Conservation (phyloP, 2,888 invertebrate genomes). For the Arrhopalites spinosus region DNA sequence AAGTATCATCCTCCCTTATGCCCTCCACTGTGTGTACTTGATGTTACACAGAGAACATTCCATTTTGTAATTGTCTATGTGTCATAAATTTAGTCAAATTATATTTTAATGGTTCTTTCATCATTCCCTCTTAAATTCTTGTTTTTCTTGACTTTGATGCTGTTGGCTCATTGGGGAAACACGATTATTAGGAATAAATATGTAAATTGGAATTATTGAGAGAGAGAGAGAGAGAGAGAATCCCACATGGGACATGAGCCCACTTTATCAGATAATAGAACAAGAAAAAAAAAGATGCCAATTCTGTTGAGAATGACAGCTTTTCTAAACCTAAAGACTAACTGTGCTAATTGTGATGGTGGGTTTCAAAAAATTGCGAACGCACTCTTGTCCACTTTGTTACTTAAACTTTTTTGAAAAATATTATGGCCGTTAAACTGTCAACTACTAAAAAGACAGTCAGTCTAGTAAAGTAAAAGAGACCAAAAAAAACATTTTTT, state of each 20-base stretch:
- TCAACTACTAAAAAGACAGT: too few relatives aligned
- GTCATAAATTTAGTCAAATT: conserved; percentile 23
- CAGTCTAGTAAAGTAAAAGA: too few relatives aligned
- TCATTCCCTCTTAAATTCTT: not conserved
- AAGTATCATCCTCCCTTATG: not conserved
- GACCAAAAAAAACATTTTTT: too few relatives aligned
- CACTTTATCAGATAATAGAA: not conserved
- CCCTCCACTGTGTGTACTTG: not conserved
- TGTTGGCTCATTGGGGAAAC: not conserved
- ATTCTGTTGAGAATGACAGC: not conserved
- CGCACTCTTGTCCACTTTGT: too few relatives aligned
- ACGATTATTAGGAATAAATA: conserved; percentile 11
- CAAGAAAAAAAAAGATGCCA: too few relatives aligned
- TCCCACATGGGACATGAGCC: not conserved
- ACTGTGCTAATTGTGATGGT: not conserved
- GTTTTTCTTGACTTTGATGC: not conserved
- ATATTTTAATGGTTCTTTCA: conserved; percentile 17
- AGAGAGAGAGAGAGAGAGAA: conserved; percentile 14
- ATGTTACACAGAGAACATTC: too few relatives aligned
- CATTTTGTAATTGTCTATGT: not conserved
- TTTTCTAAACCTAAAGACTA: not conserved
- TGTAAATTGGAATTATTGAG: conserved; percentile 13
- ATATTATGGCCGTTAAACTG: too few relatives aligned
- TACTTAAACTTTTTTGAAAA: too few relatives aligned
- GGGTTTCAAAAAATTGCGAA: not conserved